A percentile compares a stretch with the other conserved stretches of the same genome.
These are phyloP conservation scores for Upupa epops DNA, from an alignment of 2,113 vertebrate species.

Conservation along the genomic window DNA sequence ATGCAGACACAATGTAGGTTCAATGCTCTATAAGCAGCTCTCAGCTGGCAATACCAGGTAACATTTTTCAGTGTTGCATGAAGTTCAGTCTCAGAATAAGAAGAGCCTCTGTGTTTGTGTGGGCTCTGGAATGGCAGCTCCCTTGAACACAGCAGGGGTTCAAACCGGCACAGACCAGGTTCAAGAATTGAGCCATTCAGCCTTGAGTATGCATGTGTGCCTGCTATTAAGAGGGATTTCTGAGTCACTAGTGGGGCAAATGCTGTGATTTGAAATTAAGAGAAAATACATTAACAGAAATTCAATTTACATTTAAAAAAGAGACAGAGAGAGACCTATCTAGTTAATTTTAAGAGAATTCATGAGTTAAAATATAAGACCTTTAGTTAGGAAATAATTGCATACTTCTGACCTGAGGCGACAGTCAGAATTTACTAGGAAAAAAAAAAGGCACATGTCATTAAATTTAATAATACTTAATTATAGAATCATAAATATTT, in stretches of 20 bases:
- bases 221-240: neutral
- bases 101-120: neutral
- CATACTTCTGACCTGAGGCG: conserved; percentile 36
- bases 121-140: neutral
- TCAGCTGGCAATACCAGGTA: neutral
- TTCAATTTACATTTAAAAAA: neutral
- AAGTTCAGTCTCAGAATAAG: neutral
- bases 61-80: neutral
- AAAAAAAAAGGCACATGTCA: neutral
- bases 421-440: neutral
- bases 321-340: neutral
- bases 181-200: neutral
- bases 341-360: conserved; percentile 34
- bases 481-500: conserved; percentile 68
- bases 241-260: neutral
- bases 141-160: neutral
- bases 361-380: conserved; percentile 14
- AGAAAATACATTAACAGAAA: conserved; percentile 2
- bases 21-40: neutral
- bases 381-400: conserved; percentile 56
- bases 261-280: neutral
- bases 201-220: neutral
- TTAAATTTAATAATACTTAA: conserved; percentile 66
- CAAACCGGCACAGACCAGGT: neutral
- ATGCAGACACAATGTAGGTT: neutral